Conservation (phyloP, 1,140 invertebrate species). For the Chironomus tepperi region DNA sequence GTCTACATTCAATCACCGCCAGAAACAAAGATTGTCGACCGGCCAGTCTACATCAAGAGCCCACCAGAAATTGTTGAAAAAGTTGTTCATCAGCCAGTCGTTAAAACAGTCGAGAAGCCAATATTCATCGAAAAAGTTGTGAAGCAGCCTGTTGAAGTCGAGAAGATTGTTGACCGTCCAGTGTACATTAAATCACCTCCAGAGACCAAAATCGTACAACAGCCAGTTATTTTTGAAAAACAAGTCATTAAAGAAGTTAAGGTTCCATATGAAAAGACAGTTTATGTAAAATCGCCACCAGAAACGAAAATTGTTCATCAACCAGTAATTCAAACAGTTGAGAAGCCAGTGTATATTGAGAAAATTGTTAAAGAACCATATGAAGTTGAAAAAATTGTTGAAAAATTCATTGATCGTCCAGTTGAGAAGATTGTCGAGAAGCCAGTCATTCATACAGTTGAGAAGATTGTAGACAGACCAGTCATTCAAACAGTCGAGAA, state of each 20-base stretch:
- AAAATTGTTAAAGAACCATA: slow-evolving; percentile 24
- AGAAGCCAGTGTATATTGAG: slow-evolving; percentile 23
- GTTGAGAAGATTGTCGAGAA: slow-evolving; percentile 19
- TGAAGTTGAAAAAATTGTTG: slow-evolving; percentile 25
- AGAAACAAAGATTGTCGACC: neutral
- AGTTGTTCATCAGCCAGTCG: neutral
- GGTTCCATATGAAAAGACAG: slow-evolving; percentile 38
- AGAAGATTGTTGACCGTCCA: slow-evolving; percentile 36
- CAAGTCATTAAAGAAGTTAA: slow-evolving; percentile 38
- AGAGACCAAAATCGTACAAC: slow-evolving; percentile 31
- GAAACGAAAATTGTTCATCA: slow-evolving; percentile 16
- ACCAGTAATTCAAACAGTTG: slow-evolving; percentile 18
- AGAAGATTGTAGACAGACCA: slow-evolving; percentile 41
- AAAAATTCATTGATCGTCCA: neutral
- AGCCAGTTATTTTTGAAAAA: slow-evolving; percentile 37
- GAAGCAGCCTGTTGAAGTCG: slow-evolving; percentile 26
- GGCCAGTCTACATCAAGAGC: neutral
- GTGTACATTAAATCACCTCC: slow-evolving; percentile 28
- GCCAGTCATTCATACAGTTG: slow-evolving; percentile 24
- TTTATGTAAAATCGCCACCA: slow-evolving; percentile 36
- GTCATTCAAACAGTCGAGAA: slow-evolving; percentile 44
- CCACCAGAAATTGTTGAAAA: slow-evolving; percentile 14
- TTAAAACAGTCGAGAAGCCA: slow-evolving; percentile 22
- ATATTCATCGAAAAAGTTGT: slow-evolving; percentile 10
- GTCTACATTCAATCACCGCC: slow-evolving; percentile 35